Conservation (phyloP, 2,888 invertebrate species). For the Erebia ligea region DNA sequence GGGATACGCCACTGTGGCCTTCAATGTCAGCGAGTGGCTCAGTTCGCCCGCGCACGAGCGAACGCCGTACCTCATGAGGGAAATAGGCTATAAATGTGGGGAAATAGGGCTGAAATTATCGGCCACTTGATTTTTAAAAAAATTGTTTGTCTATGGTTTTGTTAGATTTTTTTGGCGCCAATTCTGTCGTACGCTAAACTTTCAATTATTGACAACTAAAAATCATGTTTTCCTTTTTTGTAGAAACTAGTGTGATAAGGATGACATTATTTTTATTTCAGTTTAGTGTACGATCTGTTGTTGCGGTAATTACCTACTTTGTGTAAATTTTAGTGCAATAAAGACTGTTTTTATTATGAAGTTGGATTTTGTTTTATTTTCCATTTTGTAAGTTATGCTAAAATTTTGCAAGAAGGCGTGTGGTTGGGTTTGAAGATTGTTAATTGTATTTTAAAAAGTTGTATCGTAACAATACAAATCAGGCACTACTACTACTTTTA, state of each 20-base stretch:
- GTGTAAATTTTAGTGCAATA: too few species aligned
- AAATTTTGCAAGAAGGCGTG: too few species aligned
- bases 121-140: conserved; percentile 51
- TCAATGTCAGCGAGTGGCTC: conserved; percentile 81
- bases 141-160: conserved; percentile 15
- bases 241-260: background rate
- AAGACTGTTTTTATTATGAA: too few species aligned
- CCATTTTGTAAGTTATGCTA: too few species aligned
- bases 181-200: background rate
- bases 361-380: too few species aligned
- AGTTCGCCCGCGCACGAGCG: conserved; percentile 82
- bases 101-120: conserved; percentile 70
- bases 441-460: too few species aligned
- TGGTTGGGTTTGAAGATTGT: too few species aligned
- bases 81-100: conserved; percentile 74
- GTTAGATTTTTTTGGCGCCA: background rate
- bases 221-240: background rate
- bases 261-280: too few species aligned
- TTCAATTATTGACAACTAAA: background rate
- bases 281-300: too few species aligned
- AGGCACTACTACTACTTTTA: too few species aligned
- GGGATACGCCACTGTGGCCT: conserved; percentile 80
- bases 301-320: too few species aligned
- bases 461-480: too few species aligned
- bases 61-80: conserved; percentile 85